phyloP scores from a whole-genome alignment of 2,113 vertebrate species.

The Tringa solitaria region DNA sequence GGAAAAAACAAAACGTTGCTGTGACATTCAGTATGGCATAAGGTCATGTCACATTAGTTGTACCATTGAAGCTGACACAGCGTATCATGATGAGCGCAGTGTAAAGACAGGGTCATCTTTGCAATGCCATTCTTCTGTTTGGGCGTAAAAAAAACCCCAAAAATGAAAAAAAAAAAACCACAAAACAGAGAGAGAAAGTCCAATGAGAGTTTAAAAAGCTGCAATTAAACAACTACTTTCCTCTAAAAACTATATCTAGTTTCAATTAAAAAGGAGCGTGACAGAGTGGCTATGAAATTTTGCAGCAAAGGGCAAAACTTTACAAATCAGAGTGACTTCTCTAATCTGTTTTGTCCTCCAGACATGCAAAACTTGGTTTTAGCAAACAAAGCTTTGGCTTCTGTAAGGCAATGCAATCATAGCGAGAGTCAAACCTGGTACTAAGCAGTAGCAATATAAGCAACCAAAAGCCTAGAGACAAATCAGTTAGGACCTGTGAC shows the following conservation, averaged over 20 bases:
- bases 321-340: neutral
- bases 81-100: neutral
- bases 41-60: neutral
- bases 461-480: neutral
- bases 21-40: neutral
- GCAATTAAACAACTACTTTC: neutral
- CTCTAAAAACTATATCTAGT: neutral
- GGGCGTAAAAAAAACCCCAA: neutral
- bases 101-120: neutral
- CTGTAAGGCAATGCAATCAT: neutral
- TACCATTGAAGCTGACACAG: neutral
- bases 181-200: fast-evolving
- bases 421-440: neutral
- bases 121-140: neutral
- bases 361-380: neutral
- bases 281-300: neutral
- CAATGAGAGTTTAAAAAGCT: neutral
- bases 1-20: neutral
- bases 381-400: neutral
- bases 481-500: neutral
- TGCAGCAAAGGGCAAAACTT: neutral
- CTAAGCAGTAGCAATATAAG: neutral
- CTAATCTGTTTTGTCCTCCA: neutral
- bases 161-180: too few species aligned
- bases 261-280: neutral